Percentiles rank a stretch among this genome's conserved stretches.
phyloP scores from a whole-genome alignment of 1,140 invertebrate genomes.

The Tetranychus urticae region DNA sequence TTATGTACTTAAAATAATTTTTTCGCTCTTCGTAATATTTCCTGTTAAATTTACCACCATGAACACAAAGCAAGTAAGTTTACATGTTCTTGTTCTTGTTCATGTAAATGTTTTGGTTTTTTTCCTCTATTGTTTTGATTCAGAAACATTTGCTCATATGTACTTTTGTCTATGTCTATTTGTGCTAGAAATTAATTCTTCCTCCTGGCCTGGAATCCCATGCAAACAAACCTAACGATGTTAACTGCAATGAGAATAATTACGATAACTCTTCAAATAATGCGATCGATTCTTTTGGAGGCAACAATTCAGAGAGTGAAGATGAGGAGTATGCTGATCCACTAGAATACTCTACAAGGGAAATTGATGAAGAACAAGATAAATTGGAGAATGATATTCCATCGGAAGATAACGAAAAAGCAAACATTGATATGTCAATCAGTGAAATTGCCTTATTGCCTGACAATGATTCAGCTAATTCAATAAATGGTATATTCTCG shows the following conservation, averaged over 20 bases:
- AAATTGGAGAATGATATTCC: not conserved
- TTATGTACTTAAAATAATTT: too few species aligned
- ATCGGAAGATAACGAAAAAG: not conserved
- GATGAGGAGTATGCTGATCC: slow-evolving; percentile 17
- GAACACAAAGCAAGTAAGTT: too few species aligned
- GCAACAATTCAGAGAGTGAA: slow-evolving; percentile 14
- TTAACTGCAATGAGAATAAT: not conserved
- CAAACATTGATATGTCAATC: not conserved
- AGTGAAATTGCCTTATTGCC: not conserved
- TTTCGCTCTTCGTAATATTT: too few species aligned
- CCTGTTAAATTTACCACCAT: too few species aligned
- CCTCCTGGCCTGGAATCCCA: too few species aligned
- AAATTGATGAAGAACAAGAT: slow-evolving; percentile 16
- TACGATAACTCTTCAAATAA: not conserved
- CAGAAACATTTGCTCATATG: too few species aligned
- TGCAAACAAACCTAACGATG: too few species aligned
- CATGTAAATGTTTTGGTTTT: too few species aligned
- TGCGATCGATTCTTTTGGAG: not conserved
- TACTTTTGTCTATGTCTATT: too few species aligned
- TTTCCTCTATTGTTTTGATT: too few species aligned
- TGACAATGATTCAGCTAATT: not conserved
- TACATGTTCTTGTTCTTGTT: too few species aligned
- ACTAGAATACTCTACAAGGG: slow-evolving; percentile 5
- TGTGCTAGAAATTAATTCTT: too few species aligned
- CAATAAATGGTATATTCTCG: not conserved